Percentiles rank a stretch among this genome's conserved stretches.
phyloP scores from a whole-genome alignment of 2,113 vertebrate genomes.

The Manacus vitellinus region DNA sequence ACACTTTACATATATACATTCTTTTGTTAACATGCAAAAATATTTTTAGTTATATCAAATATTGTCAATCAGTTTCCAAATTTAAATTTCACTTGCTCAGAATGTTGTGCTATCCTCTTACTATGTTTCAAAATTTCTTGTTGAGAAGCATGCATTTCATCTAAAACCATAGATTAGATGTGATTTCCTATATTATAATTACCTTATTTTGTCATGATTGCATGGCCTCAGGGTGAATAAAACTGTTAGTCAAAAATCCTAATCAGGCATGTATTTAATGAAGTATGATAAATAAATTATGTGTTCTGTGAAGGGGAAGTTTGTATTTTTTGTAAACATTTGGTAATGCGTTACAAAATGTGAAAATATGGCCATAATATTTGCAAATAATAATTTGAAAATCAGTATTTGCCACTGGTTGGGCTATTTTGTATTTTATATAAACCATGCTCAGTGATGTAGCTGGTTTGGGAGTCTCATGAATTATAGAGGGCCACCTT shows the following conservation, averaged over 20 bases:
- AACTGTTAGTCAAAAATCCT: neutral
- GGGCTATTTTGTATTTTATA: neutral
- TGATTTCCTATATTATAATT: neutral
- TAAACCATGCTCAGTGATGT: neutral
- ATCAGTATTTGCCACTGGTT: neutral
- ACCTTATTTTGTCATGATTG: neutral
- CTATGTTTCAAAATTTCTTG: neutral
- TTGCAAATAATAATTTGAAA: neutral
- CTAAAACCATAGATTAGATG: neutral
- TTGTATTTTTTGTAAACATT: neutral
- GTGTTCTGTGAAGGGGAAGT: neutral
- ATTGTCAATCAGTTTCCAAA: neutral
- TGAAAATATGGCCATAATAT: neutral
- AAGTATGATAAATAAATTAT: neutral
- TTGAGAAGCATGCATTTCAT: neutral
- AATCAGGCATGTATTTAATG: neutral
- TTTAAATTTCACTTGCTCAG: neutral
- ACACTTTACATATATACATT: neutral
- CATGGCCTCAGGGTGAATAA: neutral
- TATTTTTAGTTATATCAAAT: neutral
- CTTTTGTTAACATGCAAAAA: neutral
- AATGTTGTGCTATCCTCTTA: neutral
- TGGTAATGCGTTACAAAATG: neutral
- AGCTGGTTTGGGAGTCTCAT: neutral
- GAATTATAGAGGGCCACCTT: neutral